phyloP scores from a whole-genome alignment of 2,888 invertebrate species.

The Dryococelus australis region DNA sequence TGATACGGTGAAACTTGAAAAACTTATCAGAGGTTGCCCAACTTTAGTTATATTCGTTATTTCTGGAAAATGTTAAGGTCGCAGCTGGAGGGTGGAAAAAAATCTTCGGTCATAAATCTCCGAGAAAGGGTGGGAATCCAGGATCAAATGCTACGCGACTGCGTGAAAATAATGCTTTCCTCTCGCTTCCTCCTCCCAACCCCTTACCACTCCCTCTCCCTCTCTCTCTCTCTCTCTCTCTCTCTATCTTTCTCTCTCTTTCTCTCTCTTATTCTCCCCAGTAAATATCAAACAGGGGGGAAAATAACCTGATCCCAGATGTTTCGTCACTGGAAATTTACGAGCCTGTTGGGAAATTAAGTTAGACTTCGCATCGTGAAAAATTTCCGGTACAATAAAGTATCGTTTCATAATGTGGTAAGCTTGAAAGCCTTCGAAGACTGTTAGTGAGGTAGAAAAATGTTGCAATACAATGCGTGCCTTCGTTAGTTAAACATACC shows the following conservation, averaged over 20 bases:
- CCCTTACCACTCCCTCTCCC: neutral
- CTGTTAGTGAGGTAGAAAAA: neutral
- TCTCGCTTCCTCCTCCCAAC: neutral
- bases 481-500: too few relatives aligned
- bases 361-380: neutral
- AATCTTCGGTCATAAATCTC: neutral
- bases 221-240: too few relatives aligned
- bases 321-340: slow-evolving; percentile 16
- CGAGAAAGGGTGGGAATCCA: neutral
- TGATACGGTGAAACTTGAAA: too few relatives aligned
- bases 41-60: neutral
- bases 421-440: neutral
- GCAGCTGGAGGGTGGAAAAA: neutral
- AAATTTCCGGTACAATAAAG: neutral
- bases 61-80: neutral
- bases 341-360: neutral
- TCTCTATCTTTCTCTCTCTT: too few relatives aligned
- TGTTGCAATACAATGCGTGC: too few relatives aligned
- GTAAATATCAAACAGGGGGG: neutral
- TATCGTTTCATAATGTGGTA: neutral
- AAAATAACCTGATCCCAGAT: slow-evolving; percentile 7
- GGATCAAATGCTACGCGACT: neutral
- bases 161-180: neutral
- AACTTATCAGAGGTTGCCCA: too few relatives aligned
- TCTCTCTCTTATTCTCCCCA: neutral